Percentiles rank a stretch among this genome's conserved stretches.
Conservation (phyloP, 2,113 vertebrate species). For the Eudyptes chrysolophus region DNA sequence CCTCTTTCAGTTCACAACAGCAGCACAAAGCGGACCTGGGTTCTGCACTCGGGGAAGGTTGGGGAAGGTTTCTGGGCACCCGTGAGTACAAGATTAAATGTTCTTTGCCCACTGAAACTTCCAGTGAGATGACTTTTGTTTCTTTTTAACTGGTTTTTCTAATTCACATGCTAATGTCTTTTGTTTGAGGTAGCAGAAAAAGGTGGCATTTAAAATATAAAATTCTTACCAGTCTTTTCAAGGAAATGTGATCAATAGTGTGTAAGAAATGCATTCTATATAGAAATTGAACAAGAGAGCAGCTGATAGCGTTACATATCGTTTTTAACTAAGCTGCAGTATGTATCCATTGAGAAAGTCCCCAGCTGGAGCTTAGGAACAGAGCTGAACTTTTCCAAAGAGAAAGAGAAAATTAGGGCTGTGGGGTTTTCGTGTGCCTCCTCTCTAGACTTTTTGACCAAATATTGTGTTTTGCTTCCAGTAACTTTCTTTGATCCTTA, state of each 20-base stretch:
- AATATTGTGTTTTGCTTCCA: not conserved
- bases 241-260: not conserved
- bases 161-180: not conserved
- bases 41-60: not conserved
- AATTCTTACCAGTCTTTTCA: not conserved
- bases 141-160: not conserved
- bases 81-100: rapidly evolving
- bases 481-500: not conserved
- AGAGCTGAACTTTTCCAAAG: not conserved
- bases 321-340: not conserved
- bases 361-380: not conserved
- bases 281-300: not conserved
- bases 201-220: not conserved
- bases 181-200: not conserved
- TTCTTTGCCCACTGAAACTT: not conserved
- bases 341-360: not conserved
- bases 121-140: not conserved
- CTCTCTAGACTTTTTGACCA: not conserved
- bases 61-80: not conserved
- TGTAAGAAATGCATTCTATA: not conserved
- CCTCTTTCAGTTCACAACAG: not conserved
- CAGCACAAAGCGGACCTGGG: not conserved
- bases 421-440: not conserved
- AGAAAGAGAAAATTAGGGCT: not conserved
- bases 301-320: not conserved